Conservation (phyloP, 2,797 vertebrate genomes). For the Phataginus tricuspis region DNA sequence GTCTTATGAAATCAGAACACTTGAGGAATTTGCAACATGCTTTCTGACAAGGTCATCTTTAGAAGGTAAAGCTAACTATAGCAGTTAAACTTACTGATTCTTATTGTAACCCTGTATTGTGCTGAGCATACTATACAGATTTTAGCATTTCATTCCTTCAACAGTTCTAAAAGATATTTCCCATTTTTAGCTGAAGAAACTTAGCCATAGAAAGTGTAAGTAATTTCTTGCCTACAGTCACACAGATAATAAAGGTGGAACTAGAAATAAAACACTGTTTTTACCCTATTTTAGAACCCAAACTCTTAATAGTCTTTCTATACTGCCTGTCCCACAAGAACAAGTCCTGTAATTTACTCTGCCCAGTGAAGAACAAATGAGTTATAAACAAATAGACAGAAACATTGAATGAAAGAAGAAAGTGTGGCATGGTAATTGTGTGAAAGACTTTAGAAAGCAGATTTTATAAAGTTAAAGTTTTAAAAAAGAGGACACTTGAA, state of each 20-base stretch:
- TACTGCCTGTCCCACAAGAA: not conserved
- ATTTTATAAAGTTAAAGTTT: not conserved
- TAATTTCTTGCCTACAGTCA: not conserved
- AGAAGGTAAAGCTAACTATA: not conserved
- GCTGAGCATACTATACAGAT: not conserved
- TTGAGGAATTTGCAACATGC: not conserved
- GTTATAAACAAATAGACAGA: not conserved
- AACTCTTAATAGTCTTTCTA: not conserved
- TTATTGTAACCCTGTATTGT: not conserved
- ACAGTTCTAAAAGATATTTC: slow-evolving; percentile 10
- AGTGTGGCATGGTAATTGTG: not conserved
- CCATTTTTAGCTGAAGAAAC: slow-evolving; percentile 26
- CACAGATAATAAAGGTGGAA: not conserved
- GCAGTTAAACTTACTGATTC: not conserved
- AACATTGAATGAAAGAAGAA: not conserved
- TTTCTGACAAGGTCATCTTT: not conserved
- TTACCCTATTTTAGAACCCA: not conserved
- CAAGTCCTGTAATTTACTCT: not conserved
- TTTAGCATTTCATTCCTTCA: slow-evolving; percentile 26
- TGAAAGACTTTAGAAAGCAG: not conserved
- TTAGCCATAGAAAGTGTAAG: not conserved
- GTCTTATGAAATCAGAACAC: not conserved
- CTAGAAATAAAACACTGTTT: not conserved
- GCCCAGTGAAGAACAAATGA: not conserved
- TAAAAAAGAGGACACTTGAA: not conserved